phyloP scores from a whole-genome alignment of 2,888 invertebrate species.

The Panzeria rudis region DNA sequence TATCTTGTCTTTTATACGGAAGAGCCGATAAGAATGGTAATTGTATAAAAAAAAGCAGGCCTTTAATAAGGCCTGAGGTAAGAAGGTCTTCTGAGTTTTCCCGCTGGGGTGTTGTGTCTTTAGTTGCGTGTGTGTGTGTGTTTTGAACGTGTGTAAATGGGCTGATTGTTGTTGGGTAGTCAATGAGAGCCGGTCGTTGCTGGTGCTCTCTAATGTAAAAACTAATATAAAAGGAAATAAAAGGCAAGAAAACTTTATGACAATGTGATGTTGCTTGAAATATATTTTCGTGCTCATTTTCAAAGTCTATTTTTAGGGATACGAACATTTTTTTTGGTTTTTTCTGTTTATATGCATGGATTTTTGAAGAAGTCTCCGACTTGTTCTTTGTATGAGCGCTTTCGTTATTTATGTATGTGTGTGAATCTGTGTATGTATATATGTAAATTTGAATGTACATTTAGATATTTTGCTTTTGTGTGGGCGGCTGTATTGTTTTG shows the following conservation, averaged over 20 bases:
- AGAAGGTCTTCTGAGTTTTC: too few species aligned
- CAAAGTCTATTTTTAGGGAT: conserved; percentile 69
- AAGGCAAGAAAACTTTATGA: conserved; percentile 20
- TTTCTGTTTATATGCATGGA: conserved; percentile 1
- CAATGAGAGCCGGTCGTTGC: conserved; percentile 52
- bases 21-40: too few species aligned
- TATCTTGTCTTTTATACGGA: too few species aligned
- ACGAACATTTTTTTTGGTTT: conserved; percentile 22
- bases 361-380: conserved; percentile 39
- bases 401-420: conserved; percentile 15
- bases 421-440: neutral
- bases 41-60: too few species aligned
- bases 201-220: conserved; percentile 53
- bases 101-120: neutral
- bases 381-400: conserved; percentile 69
- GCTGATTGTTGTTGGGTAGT: conserved; percentile 44
- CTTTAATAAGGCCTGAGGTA: too few species aligned
- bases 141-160: conserved; percentile 58
- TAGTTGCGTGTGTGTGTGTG: neutral
- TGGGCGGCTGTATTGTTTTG: conserved; percentile 48
- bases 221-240: neutral
- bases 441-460: neutral
- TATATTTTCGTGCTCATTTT: conserved; percentile 55
- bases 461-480: conserved; percentile 18
- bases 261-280: conserved; percentile 18